Conservation (phyloP, 2,797 vertebrate genomes). For the Emydoidea blandingii region DNA sequence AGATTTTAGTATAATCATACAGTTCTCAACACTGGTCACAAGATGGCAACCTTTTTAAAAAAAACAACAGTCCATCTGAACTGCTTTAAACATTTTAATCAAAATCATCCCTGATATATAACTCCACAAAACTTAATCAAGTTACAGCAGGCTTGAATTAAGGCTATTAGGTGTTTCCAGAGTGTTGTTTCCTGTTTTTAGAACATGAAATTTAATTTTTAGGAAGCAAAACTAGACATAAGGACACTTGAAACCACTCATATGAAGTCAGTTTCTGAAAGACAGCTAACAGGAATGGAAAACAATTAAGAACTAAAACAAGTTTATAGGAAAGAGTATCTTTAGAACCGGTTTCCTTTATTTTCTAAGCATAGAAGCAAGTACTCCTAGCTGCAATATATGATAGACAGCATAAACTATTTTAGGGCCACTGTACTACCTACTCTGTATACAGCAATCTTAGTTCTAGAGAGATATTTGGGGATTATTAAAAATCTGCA, state of each 20-base stretch:
- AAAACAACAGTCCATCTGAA: background rate
- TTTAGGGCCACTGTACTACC: background rate
- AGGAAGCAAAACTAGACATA: background rate
- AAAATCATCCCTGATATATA: background rate
- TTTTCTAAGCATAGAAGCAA: background rate
- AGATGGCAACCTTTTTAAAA: conserved; percentile 56
- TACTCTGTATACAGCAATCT: background rate
- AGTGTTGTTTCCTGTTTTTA: background rate
- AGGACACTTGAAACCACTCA: accelerated
- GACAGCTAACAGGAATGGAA: background rate
- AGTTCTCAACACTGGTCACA: conserved; percentile 45
- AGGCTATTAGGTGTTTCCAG: background rate
- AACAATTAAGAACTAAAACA: background rate
- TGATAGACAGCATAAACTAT: accelerated
- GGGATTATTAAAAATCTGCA: background rate
- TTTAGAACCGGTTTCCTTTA: background rate
- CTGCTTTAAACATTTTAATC: background rate
- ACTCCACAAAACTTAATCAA: background rate
- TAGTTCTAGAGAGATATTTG: background rate
- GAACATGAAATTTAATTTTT: background rate
- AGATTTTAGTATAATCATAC: background rate
- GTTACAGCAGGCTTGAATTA: background rate
- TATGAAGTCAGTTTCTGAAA: background rate
- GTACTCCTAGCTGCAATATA: background rate
- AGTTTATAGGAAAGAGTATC: background rate